phyloP scores from a whole-genome alignment of 2,113 vertebrate genomes.

The Sinocyclocheilus anshuiensis region DNA sequence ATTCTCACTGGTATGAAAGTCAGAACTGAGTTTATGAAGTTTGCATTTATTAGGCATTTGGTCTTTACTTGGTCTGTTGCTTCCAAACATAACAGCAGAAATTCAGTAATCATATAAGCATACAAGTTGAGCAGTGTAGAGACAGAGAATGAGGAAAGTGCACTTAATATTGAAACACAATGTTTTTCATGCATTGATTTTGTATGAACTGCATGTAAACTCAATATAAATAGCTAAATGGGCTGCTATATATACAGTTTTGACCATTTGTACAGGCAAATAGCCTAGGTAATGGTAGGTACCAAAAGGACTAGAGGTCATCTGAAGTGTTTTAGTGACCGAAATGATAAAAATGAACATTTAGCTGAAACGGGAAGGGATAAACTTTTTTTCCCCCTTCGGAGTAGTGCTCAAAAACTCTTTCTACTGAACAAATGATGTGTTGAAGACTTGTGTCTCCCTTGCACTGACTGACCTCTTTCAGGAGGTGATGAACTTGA shows the following conservation, averaged over 20 bases:
- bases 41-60: neutral
- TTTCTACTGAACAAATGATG: neutral
- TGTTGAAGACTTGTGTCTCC: neutral
- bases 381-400: neutral
- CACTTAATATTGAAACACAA: neutral
- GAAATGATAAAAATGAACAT: neutral
- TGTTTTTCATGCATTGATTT: neutral
- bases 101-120: neutral
- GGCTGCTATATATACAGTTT: neutral
- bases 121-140: neutral
- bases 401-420: neutral
- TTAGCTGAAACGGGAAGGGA: neutral
- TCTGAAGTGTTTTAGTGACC: neutral
- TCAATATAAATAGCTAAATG: neutral
- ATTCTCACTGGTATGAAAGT: neutral
- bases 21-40: neutral
- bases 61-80: neutral
- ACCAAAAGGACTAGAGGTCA: neutral
- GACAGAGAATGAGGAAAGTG: neutral
- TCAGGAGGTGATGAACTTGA: neutral
- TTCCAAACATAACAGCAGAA: neutral
- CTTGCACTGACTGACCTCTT: slow-evolving; percentile 4
- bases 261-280: neutral
- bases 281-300: too few relatives aligned
- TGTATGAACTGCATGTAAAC: neutral